These are phyloP conservation scores for Columba livia DNA, from an alignment of 2,113 vertebrate genomes.

Conservation along the genomic window DNA sequence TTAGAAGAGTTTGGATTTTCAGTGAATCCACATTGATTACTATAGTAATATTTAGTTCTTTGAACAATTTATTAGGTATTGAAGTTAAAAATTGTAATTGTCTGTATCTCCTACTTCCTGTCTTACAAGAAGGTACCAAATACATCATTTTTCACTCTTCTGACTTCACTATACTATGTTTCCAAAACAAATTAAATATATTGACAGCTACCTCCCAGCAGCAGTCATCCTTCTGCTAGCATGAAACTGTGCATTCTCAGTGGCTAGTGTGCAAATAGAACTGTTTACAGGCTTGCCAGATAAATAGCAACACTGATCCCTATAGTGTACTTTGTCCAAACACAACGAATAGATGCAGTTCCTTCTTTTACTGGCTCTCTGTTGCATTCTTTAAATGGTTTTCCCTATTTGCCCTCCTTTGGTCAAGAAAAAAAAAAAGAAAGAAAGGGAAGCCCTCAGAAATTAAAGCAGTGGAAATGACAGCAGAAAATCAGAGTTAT, in stretches of 20 bases:
- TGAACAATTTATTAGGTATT: background rate
- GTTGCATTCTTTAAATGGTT: background rate
- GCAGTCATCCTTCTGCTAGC: background rate
- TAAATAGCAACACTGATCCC: background rate
- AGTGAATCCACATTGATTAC: background rate
- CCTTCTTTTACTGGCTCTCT: background rate
- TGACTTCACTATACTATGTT: background rate
- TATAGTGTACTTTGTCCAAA: background rate
- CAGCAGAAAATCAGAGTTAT: background rate
- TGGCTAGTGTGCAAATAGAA: background rate
- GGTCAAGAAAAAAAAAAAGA: background rate
- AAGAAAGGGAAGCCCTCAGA: background rate
- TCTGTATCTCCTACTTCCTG: background rate
- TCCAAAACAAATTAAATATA: slow-evolving; percentile 3
- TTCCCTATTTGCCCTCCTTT: background rate
- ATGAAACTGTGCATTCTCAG: background rate
- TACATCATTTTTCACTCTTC: background rate
- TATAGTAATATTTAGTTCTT: background rate
- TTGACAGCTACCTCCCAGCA: slow-evolving; percentile 13
- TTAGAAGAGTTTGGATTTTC: background rate
- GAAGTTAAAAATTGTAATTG: background rate
- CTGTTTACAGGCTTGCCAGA: background rate
- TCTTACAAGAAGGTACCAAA: background rate
- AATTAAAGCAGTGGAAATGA: background rate
- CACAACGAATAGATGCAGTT: background rate